phyloP scores from a whole-genome alignment of 2,888 invertebrate species.

The Drosophila nigritarsus region DNA sequence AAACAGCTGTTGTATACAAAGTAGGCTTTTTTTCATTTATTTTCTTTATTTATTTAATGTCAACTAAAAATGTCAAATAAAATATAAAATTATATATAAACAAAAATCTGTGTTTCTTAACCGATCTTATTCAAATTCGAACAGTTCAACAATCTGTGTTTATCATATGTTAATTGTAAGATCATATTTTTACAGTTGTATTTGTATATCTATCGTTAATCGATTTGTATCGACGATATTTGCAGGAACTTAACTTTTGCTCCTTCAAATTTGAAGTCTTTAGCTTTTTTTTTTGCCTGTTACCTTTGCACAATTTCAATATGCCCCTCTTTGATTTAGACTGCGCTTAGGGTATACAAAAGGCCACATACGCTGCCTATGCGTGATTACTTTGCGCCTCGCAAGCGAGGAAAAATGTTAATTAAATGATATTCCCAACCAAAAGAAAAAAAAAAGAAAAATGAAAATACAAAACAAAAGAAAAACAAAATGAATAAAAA shows the following conservation, averaged over 20 bases:
- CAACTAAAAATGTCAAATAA: too few species aligned
- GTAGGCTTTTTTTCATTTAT: neutral
- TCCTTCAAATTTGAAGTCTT: neutral
- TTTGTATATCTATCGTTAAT: neutral
- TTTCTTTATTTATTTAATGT: too few species aligned
- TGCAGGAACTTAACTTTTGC: neutral
- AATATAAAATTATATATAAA: too few species aligned
- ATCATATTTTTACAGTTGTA: neutral
- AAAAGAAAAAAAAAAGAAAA: slow-evolving; percentile 22
- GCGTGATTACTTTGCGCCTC: slow-evolving; percentile 81
- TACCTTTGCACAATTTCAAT: neutral
- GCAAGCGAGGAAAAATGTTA: slow-evolving; percentile 72
- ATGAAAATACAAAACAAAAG: slow-evolving; percentile 33
- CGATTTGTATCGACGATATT: neutral
- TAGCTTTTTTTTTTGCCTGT: neutral
- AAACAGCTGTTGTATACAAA: neutral
- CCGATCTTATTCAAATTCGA: neutral
- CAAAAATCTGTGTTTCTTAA: neutral
- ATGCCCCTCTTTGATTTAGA: neutral
- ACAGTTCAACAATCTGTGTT: neutral
- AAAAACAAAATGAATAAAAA: slow-evolving; percentile 23
- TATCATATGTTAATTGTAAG: neutral
- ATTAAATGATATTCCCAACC: slow-evolving; percentile 79
- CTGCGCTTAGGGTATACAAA: neutral
- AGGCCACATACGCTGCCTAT: slow-evolving; percentile 64